Percentiles rank a stretch among this genome's conserved stretches.
Evolutionary conservation across 2,797 vertebrate genomes (phyloP).

Genomic region (Nothura maculosa): DNA sequence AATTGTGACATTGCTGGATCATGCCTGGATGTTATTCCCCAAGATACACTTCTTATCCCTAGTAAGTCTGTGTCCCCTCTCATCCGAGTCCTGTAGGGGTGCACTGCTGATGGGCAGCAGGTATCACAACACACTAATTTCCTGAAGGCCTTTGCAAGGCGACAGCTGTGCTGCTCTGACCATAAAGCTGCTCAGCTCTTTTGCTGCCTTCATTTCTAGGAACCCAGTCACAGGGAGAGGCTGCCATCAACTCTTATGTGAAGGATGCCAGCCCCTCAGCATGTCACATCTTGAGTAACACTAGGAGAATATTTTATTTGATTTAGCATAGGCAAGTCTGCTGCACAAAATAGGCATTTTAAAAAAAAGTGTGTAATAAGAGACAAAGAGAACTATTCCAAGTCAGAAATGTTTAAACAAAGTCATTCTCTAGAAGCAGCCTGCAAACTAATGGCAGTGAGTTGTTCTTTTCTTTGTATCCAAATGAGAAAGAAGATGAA

Average conservation of each 20-base stretch:
- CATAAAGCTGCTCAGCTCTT: background rate
- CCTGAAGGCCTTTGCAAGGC: background rate
- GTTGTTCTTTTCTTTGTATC: background rate
- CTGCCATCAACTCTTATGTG: background rate
- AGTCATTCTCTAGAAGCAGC: background rate
- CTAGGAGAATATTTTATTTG: background rate
- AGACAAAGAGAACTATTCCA: background rate
- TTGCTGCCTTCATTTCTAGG: conserved; percentile 11
- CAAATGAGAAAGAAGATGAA: background rate
- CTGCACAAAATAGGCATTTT: background rate
- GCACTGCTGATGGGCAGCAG: background rate
- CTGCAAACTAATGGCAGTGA: background rate
- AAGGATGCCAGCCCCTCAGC: background rate
- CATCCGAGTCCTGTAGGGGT: background rate
- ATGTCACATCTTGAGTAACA: background rate
- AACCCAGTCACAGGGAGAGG: background rate
- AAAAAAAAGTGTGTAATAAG: background rate
- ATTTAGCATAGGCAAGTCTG: background rate
- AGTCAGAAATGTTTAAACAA: background rate
- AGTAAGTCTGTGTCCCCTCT: conserved; percentile 4
- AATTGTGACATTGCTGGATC: background rate
- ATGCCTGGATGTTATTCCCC: background rate
- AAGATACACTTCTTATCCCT: background rate
- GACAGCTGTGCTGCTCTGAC: background rate
- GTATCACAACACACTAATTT: background rate